Evolutionary conservation across 2,113 vertebrate genomes (phyloP).

Genomic region (Cyprinodon variegatus): DNA sequence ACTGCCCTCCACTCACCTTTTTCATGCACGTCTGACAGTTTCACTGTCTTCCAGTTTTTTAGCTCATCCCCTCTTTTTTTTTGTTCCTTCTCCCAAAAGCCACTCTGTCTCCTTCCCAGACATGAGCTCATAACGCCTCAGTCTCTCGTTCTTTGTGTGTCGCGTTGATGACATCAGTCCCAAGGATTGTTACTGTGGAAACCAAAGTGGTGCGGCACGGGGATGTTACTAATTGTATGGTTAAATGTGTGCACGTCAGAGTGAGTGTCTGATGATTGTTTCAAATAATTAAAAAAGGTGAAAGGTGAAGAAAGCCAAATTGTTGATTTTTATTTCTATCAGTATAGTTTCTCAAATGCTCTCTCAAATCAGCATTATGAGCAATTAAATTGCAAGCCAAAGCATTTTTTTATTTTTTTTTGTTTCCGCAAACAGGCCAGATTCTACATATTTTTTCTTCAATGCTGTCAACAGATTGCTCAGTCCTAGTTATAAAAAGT

Average conservation of each 20-base stretch:
- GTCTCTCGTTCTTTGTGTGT: conserved; percentile 61
- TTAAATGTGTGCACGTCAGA: conserved; percentile 17
- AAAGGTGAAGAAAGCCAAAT: not conserved
- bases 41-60: not conserved
- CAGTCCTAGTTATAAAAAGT: conserved; percentile 24
- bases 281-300: not conserved
- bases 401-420: conserved; percentile 18
- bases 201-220: conserved; percentile 45
- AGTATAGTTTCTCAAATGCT: not conserved
- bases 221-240: conserved; percentile 57
- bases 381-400: conserved; percentile 10
- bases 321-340: conserved; percentile 1
- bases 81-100: conserved; percentile 5
- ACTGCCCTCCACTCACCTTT: not conserved
- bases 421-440: conserved; percentile 13
- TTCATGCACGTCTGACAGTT: not conserved
- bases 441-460: conserved; percentile 32
- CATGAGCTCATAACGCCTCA: conserved; percentile 62
- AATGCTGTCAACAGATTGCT: conserved; percentile 19
- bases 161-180: conserved; percentile 63
- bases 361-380: conserved; percentile 4
- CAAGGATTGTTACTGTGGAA: conserved; percentile 70
- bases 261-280: conserved; percentile 13
- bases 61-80: not conserved
- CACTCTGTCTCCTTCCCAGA: conserved; percentile 38